A percentile compares a stretch with the other conserved stretches of the same genome.
Evolutionary conservation across 1,140 invertebrate species (phyloP).

Genomic region (Drosophila subobscura): DNA sequence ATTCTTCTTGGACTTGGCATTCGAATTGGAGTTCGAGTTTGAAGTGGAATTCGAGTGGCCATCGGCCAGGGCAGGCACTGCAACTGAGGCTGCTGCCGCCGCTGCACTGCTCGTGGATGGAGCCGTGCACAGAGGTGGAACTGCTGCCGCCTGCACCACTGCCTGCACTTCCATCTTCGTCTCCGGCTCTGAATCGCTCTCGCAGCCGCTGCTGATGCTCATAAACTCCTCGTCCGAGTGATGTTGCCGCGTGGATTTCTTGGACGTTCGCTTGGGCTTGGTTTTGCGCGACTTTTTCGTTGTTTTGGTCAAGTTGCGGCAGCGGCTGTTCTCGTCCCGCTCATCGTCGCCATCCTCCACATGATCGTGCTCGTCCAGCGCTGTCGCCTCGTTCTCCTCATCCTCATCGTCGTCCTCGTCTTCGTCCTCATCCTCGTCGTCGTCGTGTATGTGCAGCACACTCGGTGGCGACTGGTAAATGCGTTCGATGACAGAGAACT

Average conservation of each 20-base stretch:
- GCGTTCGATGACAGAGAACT: conserved; percentile 81
- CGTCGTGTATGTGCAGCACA: conserved; percentile 78
- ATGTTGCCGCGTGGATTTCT: conserved; percentile 20
- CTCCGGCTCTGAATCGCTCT: conserved; percentile 42
- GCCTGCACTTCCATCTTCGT: conserved; percentile 14
- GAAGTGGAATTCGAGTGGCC: conserved; percentile 45
- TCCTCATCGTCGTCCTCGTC: conserved; percentile 44
- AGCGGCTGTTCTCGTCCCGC: conserved; percentile 62
- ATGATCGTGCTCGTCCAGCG: conserved; percentile 39
- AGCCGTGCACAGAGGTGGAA: conserved; percentile 42
- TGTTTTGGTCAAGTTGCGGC: conserved; percentile 43
- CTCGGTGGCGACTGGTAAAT: conserved; percentile 82
- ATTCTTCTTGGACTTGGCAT: conserved; percentile 71
- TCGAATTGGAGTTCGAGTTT: conserved; percentile 31
- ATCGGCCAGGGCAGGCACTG: conserved; percentile 19
- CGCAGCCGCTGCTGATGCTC: conserved; percentile 65
- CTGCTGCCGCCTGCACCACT: not conserved
- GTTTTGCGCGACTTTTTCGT: conserved; percentile 64
- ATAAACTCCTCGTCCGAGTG: conserved; percentile 59
- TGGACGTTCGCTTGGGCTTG: conserved; percentile 51
- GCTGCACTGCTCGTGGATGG: conserved; percentile 59
- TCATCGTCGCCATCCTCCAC: conserved; percentile 63
- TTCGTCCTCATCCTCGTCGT: conserved; percentile 74
- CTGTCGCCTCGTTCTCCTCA: conserved; percentile 11
- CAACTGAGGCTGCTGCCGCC: conserved; percentile 9